phyloP scores from a whole-genome alignment of 2,888 invertebrate genomes.

The Eupithecia insigniata region DNA sequence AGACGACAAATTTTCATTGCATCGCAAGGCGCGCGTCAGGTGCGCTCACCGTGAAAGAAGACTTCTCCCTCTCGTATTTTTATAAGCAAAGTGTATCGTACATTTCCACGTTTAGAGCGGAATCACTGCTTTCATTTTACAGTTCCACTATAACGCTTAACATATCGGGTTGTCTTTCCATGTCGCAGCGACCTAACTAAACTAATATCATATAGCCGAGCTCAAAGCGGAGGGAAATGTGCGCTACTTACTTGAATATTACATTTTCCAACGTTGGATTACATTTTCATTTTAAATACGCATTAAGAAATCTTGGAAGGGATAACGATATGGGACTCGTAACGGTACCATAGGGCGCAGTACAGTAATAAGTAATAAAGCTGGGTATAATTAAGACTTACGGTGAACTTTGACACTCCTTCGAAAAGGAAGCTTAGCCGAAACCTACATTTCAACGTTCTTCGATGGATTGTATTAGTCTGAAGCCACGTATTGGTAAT shows the following conservation, averaged over 20 bases:
- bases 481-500: slow-evolving; percentile 61
- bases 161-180: slow-evolving; percentile 54
- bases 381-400: slow-evolving; percentile 30
- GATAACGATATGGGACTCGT: slow-evolving; percentile 34
- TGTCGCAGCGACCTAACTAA: slow-evolving; percentile 38
- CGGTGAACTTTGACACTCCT: slow-evolving; percentile 24
- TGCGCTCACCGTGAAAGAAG: slow-evolving; percentile 69
- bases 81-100: slow-evolving; percentile 64
- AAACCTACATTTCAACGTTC: slow-evolving; percentile 29
- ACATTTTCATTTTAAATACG: slow-evolving; percentile 42
- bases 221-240: slow-evolving; percentile 39
- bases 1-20: slow-evolving; percentile 77
- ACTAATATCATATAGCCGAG: slow-evolving; percentile 41
- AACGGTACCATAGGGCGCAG: slow-evolving; percentile 29
- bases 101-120: slow-evolving; percentile 53
- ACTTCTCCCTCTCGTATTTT: slow-evolving; percentile 63
- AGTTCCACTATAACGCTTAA: slow-evolving; percentile 56
- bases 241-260: slow-evolving; percentile 39
- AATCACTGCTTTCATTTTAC: slow-evolving; percentile 66
- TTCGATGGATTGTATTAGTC: slow-evolving; percentile 33
- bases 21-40: slow-evolving; percentile 61
- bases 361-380: slow-evolving; percentile 28
- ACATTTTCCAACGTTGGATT: slow-evolving; percentile 38
- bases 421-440: slow-evolving; percentile 18
- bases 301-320: slow-evolving; percentile 36